These are phyloP conservation scores for Epicampocera succincta DNA, from an alignment of 2,888 invertebrate genomes.

Conservation along the genomic window DNA sequence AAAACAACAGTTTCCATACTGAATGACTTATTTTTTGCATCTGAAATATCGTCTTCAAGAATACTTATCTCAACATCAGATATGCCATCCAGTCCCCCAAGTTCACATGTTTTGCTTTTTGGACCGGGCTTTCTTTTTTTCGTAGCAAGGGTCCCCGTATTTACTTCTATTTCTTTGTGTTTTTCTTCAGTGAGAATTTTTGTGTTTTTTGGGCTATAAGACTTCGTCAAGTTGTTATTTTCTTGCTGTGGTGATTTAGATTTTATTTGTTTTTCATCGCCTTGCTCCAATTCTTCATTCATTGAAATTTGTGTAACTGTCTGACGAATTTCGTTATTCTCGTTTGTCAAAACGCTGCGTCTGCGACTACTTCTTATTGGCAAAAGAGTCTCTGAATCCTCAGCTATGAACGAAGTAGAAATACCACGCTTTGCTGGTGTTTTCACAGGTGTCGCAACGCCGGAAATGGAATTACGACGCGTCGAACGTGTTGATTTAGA, in stretches of 20 bases:
- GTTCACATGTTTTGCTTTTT: conserved; percentile 44
- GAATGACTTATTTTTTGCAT: background rate
- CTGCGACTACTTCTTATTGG: conserved; percentile 68
- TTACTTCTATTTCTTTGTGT: background rate
- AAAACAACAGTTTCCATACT: conserved; percentile 43
- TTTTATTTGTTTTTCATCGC: conserved; percentile 1
- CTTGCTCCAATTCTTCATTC: conserved; percentile 67
- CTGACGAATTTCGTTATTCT: conserved; percentile 65
- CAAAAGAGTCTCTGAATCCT: conserved; percentile 72
- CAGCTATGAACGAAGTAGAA: conserved; percentile 52
- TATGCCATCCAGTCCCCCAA: conserved; percentile 5
- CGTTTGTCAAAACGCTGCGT: conserved; percentile 66
- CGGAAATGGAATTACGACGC: conserved; percentile 73
- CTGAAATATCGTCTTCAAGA: conserved; percentile 33
- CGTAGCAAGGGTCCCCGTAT: background rate
- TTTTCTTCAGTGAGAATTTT: background rate
- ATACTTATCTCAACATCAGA: conserved; percentile 67
- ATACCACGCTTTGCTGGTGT: conserved; percentile 54
- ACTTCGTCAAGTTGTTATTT: background rate
- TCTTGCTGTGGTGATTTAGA: conserved; percentile 70
- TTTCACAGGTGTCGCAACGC: conserved; percentile 70
- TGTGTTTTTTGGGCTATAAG: conserved; percentile 1
- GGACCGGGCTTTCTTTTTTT: conserved; percentile 39
- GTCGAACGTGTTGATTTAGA: conserved; percentile 72
- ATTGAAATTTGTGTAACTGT: conserved; percentile 18